A percentile compares a stretch with the other conserved stretches of the same genome.
Conservation (phyloP, 2,888 invertebrate species). For the Lacanobia oleracea region DNA sequence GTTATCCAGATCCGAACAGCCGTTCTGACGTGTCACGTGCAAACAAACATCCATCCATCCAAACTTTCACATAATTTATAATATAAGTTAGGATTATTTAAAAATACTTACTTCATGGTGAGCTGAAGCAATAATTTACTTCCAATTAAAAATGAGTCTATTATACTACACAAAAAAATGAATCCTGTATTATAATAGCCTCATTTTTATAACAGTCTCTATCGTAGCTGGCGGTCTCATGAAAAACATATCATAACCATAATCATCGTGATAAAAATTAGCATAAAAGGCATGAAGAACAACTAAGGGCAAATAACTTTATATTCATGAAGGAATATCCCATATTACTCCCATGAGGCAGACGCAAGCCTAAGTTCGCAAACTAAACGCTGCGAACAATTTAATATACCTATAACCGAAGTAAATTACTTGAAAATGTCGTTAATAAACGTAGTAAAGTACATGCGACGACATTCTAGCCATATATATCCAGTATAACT, state of each 20-base stretch:
- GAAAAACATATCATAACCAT: conserved; percentile 18
- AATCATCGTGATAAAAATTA: conserved; percentile 21
- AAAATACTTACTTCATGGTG: no score
- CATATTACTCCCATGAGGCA: conserved; percentile 52
- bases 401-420: conserved; percentile 57
- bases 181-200: neutral
- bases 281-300: conserved; percentile 27
- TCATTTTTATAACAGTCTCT: neutral
- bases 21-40: no score
- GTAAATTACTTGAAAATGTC: conserved; percentile 62
- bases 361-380: conserved; percentile 52
- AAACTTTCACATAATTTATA: no score
- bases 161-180: no score
- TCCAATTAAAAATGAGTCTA: no score
- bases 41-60: no score
- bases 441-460: conserved; percentile 54
- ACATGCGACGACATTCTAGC: conserved; percentile 6
- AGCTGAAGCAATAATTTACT: no score
- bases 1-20: no score
- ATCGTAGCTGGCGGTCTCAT: neutral
- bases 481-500: neutral
- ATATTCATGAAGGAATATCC: conserved; percentile 54
- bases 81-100: no score
- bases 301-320: conserved; percentile 39
- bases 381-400: conserved; percentile 57